These are phyloP conservation scores for Coregonus sp. DNA, from an alignment of 2,797 vertebrate species.

Conservation along the genomic window DNA sequence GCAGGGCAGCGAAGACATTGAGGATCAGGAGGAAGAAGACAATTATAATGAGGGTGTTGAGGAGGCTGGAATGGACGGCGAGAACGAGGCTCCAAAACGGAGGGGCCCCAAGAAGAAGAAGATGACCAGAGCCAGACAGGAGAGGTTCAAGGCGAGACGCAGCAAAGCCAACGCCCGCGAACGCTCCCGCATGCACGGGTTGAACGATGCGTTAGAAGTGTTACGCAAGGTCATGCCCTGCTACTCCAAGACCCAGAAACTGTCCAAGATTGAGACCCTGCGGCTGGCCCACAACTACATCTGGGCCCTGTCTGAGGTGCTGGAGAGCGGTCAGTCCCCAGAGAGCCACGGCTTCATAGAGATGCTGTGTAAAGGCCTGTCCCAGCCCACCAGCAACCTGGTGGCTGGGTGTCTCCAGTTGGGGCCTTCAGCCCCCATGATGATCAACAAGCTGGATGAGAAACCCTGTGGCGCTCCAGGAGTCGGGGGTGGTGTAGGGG, in stretches of 20 bases:
- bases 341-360: conserved; percentile 92
- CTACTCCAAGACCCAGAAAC: conserved; percentile 96
- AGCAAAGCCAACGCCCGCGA: conserved; percentile 96
- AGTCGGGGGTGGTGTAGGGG: conserved; percentile 23
- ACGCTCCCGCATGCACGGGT: conserved; percentile 91
- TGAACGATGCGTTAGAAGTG: conserved; percentile 93
- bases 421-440: conserved; percentile 76
- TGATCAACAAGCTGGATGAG: conserved; percentile 86
- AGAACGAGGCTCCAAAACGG: conserved; percentile 83
- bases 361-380: conserved; percentile 96
- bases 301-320: conserved; percentile 95
- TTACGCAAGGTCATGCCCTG: conserved; percentile 95
- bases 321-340: conserved; percentile 86
- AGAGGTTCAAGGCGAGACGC: conserved; percentile 87
- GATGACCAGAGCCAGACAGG: conserved; percentile 94
- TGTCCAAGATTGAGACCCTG: conserved; percentile 96
- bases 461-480: conserved; percentile 75
- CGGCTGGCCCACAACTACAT: conserved; percentile 95
- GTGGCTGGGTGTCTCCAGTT: conserved; percentile 94
- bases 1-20: conserved; percentile 80
- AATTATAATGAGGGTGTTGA: conserved; percentile 75
- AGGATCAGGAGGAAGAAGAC: conserved; percentile 79
- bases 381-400: conserved; percentile 95
- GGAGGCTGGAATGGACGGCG: conserved; percentile 79
- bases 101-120: conserved; percentile 98